These are phyloP conservation scores for Gallinago solitaria DNA, from an alignment of 2,797 vertebrate genomes.

Conservation along the genomic window DNA sequence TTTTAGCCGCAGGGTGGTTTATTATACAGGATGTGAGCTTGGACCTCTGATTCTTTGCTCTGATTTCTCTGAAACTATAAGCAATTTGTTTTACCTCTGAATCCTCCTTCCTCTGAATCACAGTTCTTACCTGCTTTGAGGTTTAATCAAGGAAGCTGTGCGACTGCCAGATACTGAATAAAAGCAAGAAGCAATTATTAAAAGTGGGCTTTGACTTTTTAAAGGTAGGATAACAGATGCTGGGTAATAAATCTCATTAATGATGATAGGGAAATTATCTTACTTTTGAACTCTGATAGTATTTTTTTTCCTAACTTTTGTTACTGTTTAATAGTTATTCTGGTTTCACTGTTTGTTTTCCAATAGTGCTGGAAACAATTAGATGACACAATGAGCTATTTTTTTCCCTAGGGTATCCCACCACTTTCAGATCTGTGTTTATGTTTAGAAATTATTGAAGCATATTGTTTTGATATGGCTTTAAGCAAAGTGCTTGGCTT, in stretches of 20 bases:
- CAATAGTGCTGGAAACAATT: conserved; percentile 12
- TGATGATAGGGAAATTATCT: neutral
- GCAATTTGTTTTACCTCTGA: conserved; percentile 27
- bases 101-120: conserved; percentile 35
- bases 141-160: conserved; percentile 57
- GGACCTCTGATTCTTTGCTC: neutral
- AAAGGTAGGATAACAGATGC: conserved; percentile 39
- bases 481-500: conserved; percentile 11
- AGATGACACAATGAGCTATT: conserved; percentile 8
- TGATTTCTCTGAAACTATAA: conserved; percentile 5
- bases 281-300: conserved; percentile 12
- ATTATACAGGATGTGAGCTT: neutral
- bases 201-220: conserved; percentile 62
- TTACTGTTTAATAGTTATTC: neutral
- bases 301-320: conserved; percentile 16
- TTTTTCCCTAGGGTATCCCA: neutral
- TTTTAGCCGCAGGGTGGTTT: neutral
- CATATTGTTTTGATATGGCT: conserved; percentile 7
- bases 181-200: conserved; percentile 58
- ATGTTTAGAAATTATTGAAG: conserved; percentile 18
- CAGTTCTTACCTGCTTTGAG: conserved; percentile 48
- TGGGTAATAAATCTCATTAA: conserved; percentile 59
- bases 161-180: conserved; percentile 17
- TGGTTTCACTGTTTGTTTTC: neutral
- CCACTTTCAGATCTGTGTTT: neutral